Conservation (phyloP, 2,797 vertebrate species). For the Pyrocephalus nanus region DNA sequence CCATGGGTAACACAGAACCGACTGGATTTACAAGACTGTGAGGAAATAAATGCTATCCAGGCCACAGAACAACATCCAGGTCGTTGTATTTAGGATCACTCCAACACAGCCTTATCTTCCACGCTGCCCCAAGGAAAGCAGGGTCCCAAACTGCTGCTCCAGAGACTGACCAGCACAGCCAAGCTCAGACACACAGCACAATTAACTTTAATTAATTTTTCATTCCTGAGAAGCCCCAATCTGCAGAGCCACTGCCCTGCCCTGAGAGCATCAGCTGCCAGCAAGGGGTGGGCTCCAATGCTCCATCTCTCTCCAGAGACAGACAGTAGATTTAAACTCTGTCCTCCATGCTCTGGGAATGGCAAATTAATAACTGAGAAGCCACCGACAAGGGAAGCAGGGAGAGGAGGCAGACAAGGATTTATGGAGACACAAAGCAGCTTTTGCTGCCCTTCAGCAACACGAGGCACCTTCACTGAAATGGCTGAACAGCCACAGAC, state of each 20-base stretch:
- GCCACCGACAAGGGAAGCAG: neutral
- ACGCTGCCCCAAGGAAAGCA: neutral
- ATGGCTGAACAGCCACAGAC: neutral
- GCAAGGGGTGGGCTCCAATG: neutral
- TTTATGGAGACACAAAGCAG: neutral
- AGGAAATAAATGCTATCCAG: neutral
- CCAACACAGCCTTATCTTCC: rapidly evolving
- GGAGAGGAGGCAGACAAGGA: neutral
- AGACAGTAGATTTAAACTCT: neutral
- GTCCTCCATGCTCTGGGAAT: neutral
- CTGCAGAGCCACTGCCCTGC: rapidly evolving
- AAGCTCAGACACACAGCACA: neutral
- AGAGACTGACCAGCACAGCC: neutral
- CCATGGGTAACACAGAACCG: neutral
- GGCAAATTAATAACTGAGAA: neutral
- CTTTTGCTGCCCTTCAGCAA: neutral
- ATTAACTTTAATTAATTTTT: neutral
- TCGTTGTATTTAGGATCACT: rapidly evolving
- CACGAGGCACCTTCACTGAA: neutral
- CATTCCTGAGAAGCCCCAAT: rapidly evolving
- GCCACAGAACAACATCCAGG: neutral
- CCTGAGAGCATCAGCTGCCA: rapidly evolving
- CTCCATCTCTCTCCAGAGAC: rapidly evolving
- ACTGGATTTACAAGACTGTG: neutral
- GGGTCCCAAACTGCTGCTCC: neutral